Conservation (phyloP, 1,140 invertebrate species). For the Drosophila pachea region DNA sequence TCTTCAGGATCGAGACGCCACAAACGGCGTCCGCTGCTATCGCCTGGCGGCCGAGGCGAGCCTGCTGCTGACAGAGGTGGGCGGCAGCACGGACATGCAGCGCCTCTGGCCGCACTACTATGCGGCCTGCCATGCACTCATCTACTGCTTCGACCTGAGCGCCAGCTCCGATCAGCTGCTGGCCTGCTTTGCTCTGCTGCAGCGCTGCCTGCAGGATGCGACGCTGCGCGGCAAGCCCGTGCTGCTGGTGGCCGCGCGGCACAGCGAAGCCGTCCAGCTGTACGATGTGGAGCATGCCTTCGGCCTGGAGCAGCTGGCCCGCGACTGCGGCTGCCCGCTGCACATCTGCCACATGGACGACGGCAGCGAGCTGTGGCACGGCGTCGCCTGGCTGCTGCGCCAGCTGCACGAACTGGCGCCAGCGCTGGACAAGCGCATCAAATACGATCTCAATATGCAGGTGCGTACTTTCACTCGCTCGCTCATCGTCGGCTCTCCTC, state of each 20-base stretch:
- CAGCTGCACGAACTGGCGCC: constrained; percentile 43
- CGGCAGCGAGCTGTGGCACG: constrained; percentile 21
- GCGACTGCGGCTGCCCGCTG: constrained; percentile 42
- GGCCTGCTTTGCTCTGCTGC: constrained; percentile 42
- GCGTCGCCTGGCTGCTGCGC: constrained; percentile 48
- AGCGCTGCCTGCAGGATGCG: constrained; percentile 37
- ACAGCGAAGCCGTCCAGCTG: constrained; percentile 62
- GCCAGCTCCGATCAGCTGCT: constrained; percentile 29
- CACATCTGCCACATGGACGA: constrained; percentile 50
- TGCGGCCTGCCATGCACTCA: constrained; percentile 53
- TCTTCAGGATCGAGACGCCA: constrained; percentile 41
- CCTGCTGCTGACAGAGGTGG: constrained; percentile 61
- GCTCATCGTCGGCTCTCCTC: neutral
- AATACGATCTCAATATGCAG: constrained; percentile 66
- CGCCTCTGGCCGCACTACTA: constrained; percentile 72
- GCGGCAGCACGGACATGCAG: constrained; percentile 69
- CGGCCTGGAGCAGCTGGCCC: constrained; percentile 47
- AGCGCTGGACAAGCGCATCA: constrained; percentile 46
- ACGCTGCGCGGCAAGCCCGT: constrained; percentile 60
- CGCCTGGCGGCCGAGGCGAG: neutral
- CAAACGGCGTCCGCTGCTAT: constrained; percentile 68
- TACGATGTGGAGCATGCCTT: constrained; percentile 73
- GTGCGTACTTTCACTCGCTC: constrained; percentile 19
- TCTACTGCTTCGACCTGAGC: constrained; percentile 67
- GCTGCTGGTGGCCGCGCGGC: constrained; percentile 54